Base-by-base conservation (phyloP, 2,113 vertebrate species). In the Dolichallabes microphthalmus region DNA sequence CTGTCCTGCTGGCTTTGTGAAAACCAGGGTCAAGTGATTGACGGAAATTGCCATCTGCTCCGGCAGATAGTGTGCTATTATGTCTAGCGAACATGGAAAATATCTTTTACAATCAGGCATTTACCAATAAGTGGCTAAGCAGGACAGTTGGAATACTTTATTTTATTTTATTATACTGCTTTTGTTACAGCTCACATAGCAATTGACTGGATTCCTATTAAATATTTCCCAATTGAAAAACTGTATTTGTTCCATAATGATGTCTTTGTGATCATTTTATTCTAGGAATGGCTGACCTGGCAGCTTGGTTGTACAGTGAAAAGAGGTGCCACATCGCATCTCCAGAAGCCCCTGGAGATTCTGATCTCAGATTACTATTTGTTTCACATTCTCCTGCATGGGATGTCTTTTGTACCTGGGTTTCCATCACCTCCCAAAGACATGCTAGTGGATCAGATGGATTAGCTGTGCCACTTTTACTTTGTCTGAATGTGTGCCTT, bases 11-110 rank as follows among this genome's bases (percentile, higher is more conserved):
- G 71, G 58, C 66, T 83, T 80, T 87, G 86, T 88, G 75, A 68
- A 63, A 73, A 86, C 82, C 69, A 86, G 84, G 50, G 68, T 68
- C 64, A 84, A 75, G 74, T 45, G 85, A 86, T 22, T 80, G 80
- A 83, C 80, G 53, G 76, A 86, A 86, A 61, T 71, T 20, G 32
- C 90, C 91, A 91, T 88, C 91, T 92, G 90, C 66, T 85, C 63
- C 50, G 15, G n/a, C 35, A 58, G 86, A 89, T 86, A 88, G 55
- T 74, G 45, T 25, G 30, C 27, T 39, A 52, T 87, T 75, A 77
- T 19, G 27, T 30, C 57, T 52, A 66, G 60, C 13, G 39, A n/a
- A 80, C n/a, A n/a, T 69, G 60, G 30, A 74, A 52, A 84, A 82
- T 76, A 68, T 83, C 63, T 80, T 78, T 82, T 2, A 9, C 30